A percentile compares a stretch with the other conserved stretches of the same genome.
These are phyloP conservation scores for Capromys pilorides DNA, from an alignment of 2,797 vertebrate species.

Conservation along the genomic window DNA sequence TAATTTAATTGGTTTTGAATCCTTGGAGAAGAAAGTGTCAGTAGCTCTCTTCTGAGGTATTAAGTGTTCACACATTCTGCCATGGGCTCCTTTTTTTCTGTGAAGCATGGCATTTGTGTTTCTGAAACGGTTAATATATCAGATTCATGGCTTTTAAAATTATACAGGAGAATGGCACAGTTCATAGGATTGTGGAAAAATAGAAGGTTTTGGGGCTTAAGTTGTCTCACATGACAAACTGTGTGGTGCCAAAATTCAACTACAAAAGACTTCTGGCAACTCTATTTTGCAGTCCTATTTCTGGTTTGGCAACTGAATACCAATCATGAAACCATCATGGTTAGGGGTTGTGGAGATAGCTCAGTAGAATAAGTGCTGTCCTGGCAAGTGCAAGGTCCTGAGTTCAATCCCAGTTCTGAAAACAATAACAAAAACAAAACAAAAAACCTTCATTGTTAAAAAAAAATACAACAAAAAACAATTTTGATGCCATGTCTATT, in stretches of 20 bases:
- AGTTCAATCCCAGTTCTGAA: no score
- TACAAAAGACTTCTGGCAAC: constrained; percentile 54
- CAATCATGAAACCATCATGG: not conserved
- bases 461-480: not conserved
- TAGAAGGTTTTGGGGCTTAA: constrained; percentile 58
- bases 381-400: no score
- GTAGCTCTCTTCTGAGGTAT: not conserved
- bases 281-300: not conserved
- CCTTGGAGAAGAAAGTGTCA: not conserved
- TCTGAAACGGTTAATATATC: constrained; percentile 26
- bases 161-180: not conserved
- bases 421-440: no score
- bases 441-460: no score
- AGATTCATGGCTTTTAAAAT: constrained; percentile 41
- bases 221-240: constrained; percentile 52
- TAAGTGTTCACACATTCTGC: constrained; percentile 35
- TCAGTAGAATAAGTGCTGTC: no score
- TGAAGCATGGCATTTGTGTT: constrained; percentile 43
- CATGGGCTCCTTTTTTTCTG: constrained; percentile 12
- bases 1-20: constrained; percentile 35
- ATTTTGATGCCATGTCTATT: not conserved
- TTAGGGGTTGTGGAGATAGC: no score
- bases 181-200: constrained; percentile 60
- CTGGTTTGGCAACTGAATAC: constrained; percentile 49
- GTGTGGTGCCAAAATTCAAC: constrained; percentile 50